These are phyloP conservation scores for Esox niger DNA, from an alignment of 2,113 vertebrate genomes.

Conservation along the genomic window DNA sequence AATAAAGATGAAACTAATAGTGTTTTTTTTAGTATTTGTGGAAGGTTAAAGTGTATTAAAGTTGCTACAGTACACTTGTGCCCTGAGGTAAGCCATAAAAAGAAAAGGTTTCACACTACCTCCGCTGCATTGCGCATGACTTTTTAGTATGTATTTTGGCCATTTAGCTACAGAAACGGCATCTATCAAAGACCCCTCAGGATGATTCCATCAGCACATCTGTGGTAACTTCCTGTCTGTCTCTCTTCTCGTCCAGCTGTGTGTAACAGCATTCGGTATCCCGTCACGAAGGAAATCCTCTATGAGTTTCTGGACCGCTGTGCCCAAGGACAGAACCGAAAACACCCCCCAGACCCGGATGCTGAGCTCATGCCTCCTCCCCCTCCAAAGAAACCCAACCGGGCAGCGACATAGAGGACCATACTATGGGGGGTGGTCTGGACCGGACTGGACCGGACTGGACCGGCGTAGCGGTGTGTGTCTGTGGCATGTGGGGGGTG, in stretches of 20 bases:
- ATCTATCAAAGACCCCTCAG: neutral
- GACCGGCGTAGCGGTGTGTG: constrained; percentile 51
- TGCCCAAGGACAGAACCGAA: constrained; percentile 78
- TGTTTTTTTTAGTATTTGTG: neutral
- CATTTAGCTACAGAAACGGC: neutral
- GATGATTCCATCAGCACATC: constrained; percentile 12
- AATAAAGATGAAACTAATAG: neutral
- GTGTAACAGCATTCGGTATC: constrained; percentile 92
- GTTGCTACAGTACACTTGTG: neutral
- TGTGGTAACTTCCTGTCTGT: constrained; percentile 17
- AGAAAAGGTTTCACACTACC: neutral
- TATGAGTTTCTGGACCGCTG: constrained; percentile 89
- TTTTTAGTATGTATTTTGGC: neutral
- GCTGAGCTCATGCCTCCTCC: constrained; percentile 95
- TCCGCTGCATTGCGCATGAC: neutral
- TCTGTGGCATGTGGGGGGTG: constrained; percentile 35
- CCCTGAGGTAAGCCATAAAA: neutral
- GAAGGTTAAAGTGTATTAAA: neutral
- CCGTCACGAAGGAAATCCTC: constrained; percentile 95
- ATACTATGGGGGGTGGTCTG: neutral
- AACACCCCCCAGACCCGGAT: constrained; percentile 84
- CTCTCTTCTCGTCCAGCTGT: constrained; percentile 76
- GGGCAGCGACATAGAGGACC: constrained; percentile 69
- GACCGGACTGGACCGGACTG: no score
- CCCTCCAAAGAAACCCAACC: constrained; percentile 85